Conservation (phyloP, 1,140 invertebrate species). For the Lepidurus apus region DNA sequence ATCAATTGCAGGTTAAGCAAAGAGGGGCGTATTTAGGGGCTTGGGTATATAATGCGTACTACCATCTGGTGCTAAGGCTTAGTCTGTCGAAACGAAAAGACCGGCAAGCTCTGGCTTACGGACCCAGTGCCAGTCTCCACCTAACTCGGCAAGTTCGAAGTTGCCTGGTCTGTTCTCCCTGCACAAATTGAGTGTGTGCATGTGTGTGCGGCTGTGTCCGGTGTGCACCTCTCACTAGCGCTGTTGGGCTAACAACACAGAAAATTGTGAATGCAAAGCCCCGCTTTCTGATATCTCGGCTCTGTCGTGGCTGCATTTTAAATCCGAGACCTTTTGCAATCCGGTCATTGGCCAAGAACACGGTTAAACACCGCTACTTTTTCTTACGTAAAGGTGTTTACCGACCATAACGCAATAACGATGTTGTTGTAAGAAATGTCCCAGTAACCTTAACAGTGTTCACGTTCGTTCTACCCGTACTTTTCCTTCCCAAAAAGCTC, state of each 20-base stretch:
- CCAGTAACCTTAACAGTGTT: background rate
- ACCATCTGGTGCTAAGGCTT: slow-evolving; percentile 17
- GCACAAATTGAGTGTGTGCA: background rate
- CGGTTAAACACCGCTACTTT: background rate
- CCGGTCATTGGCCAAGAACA: background rate
- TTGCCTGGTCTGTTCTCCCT: background rate
- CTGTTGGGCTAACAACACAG: background rate
- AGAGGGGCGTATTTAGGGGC: slow-evolving; percentile 1
- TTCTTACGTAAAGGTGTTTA: background rate
- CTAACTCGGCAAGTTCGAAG: background rate
- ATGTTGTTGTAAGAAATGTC: background rate
- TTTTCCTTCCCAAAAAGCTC: too few species aligned
- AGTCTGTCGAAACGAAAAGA: background rate
- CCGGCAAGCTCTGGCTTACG: background rate
- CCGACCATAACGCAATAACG: background rate
- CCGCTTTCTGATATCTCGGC: background rate
- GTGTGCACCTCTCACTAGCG: background rate
- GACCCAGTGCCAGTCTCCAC: background rate
- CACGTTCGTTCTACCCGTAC: background rate
- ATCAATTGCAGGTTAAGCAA: background rate
- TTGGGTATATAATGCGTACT: background rate
- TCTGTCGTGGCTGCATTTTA: background rate
- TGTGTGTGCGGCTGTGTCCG: background rate
- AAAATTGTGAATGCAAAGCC: background rate
- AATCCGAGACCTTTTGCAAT: too few species aligned